These are phyloP conservation scores for Polypedilum vanderplanki DNA, from an alignment of 1,140 invertebrate genomes.

Conservation along the genomic window DNA sequence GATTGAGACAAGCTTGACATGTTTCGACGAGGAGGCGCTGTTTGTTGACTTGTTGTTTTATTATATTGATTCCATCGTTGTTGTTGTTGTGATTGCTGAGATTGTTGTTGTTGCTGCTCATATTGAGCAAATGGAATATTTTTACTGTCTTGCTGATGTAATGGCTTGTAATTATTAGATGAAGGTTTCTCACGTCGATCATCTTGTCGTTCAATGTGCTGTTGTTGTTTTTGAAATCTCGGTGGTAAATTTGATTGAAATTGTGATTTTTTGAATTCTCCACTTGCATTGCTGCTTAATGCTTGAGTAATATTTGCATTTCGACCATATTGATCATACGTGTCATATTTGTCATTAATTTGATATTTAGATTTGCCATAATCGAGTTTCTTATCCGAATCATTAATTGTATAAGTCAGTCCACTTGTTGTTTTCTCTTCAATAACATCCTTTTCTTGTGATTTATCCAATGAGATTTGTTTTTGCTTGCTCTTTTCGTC, in stretches of 20 bases:
- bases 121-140: slow-evolving; percentile 45
- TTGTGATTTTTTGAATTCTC: slow-evolving; percentile 2
- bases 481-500: slow-evolving; percentile 56
- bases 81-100: slow-evolving; percentile 30
- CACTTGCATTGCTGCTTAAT: background rate
- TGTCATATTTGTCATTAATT: background rate
- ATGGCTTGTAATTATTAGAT: slow-evolving; percentile 33
- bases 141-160: slow-evolving; percentile 32
- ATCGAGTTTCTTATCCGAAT: slow-evolving; percentile 15
- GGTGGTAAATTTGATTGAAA: slow-evolving; percentile 78
- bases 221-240: slow-evolving; percentile 73
- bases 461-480: slow-evolving; percentile 46
- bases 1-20: background rate
- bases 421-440: slow-evolving; percentile 5
- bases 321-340: slow-evolving; percentile 20
- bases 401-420: background rate
- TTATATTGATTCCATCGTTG: slow-evolving; percentile 31
- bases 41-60: background rate
- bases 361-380: slow-evolving; percentile 20
- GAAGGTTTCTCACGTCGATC: slow-evolving; percentile 38
- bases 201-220: slow-evolving; percentile 43
- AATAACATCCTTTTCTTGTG: slow-evolving; percentile 42
- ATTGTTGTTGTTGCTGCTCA: slow-evolving; percentile 38
- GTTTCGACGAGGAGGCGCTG: background rate
- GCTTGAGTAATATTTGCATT: background rate